Conservation (phyloP, 2,888 invertebrate species). For the Actias luna region DNA sequence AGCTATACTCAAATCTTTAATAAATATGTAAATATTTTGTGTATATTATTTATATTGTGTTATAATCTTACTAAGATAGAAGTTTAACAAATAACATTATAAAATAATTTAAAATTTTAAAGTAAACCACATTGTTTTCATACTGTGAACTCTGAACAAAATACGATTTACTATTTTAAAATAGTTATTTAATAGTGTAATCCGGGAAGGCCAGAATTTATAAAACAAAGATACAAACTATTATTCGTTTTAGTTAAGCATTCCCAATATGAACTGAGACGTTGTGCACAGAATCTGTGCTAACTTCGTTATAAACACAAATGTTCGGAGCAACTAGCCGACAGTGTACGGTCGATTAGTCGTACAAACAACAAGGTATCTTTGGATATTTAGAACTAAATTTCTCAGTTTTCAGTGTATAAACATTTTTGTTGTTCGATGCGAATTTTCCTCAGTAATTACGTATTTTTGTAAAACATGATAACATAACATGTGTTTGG, state of each 20-base stretch:
- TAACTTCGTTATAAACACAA: constrained; percentile 8
- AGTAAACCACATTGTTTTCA: too few species aligned
- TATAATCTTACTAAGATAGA: too few species aligned
- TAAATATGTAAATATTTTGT: too few species aligned
- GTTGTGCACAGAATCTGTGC: neutral
- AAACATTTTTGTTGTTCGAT: neutral
- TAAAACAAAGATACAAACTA: neutral
- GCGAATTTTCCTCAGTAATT: neutral
- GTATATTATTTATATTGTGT: too few species aligned
- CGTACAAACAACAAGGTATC: constrained; percentile 60
- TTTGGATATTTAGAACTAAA: neutral
- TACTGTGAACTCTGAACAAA: too few species aligned
- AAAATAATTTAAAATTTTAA: too few species aligned
- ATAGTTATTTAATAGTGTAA: neutral
- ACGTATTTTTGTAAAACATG: neutral
- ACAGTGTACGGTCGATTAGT: constrained; percentile 61
- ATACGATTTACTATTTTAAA: too few species aligned
- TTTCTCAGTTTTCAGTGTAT: neutral
- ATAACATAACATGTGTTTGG: too few species aligned
- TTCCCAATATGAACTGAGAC: constrained; percentile 32
- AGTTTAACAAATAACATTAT: too few species aligned
- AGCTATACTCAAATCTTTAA: too few species aligned
- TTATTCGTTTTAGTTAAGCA: constrained; percentile 30
- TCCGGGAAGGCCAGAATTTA: neutral
- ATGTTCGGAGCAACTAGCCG: constrained; percentile 35